Evolutionary conservation across 2,888 invertebrate genomes (phyloP).

Genomic region (Galerucella pusilla): DNA sequence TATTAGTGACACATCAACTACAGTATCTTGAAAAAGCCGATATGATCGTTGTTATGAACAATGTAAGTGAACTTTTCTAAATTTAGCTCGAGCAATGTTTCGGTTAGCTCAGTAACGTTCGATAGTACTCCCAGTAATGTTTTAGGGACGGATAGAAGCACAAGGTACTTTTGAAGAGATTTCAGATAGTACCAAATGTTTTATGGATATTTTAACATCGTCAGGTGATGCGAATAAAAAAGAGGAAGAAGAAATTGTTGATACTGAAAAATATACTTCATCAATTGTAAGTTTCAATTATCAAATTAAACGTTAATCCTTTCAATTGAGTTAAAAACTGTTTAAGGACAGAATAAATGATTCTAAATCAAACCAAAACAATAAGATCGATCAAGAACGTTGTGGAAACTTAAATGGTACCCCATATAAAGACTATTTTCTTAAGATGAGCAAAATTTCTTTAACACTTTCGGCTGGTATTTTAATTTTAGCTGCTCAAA

Average conservation of each 20-base stretch:
- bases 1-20: constrained; percentile 9
- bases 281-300: background rate
- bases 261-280: background rate
- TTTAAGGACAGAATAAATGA: background rate
- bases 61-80: constrained; percentile 1
- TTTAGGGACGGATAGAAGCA: constrained; percentile 62
- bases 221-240: constrained; percentile 6
- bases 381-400: constrained; percentile 40
- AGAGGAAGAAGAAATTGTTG: background rate
- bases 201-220: constrained; percentile 17
- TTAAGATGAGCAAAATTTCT: constrained; percentile 50
- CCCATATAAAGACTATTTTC: constrained; percentile 55
- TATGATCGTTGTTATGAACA: constrained; percentile 10
- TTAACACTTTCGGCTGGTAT: constrained; percentile 46
- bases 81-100: background rate
- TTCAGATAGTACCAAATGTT: constrained; percentile 47
- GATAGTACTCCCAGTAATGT: background rate
- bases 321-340: background rate
- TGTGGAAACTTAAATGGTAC: constrained; percentile 36
- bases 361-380: background rate
- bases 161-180: constrained; percentile 65
- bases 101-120: too few relatives aligned
- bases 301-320: too few relatives aligned
- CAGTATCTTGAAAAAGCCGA: constrained; percentile 22
- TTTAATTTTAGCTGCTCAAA: constrained; percentile 54